A percentile compares a stretch with the other conserved stretches of the same genome.
phyloP scores from a whole-genome alignment of 2,797 vertebrate species.

The Parambassis ranga region DNA sequence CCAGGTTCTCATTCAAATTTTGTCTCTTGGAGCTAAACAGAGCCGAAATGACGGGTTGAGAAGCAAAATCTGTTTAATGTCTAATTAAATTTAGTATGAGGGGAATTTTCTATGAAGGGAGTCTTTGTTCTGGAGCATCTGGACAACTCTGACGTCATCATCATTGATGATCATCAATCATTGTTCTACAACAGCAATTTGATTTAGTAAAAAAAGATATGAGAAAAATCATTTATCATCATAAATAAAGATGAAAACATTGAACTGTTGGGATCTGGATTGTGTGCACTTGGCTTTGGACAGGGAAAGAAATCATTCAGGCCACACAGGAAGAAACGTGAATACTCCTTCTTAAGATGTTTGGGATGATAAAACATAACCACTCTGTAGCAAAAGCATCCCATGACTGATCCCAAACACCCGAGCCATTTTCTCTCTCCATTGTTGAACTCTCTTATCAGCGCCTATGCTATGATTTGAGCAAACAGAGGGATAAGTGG shows the following conservation, averaged over 20 bases:
- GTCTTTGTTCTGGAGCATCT: slow-evolving; percentile 58
- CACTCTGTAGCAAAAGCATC: slow-evolving; percentile 2
- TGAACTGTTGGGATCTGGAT: slow-evolving; percentile 17
- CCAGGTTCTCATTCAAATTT: neutral
- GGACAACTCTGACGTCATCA: slow-evolving; percentile 54
- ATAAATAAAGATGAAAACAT: slow-evolving; percentile 34
- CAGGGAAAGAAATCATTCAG: neutral
- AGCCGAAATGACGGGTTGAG: slow-evolving; percentile 19
- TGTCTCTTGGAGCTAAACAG: neutral
- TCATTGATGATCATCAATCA: slow-evolving; percentile 31
- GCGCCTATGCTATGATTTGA: slow-evolving; percentile 26
- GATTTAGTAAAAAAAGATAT: slow-evolving; percentile 14
- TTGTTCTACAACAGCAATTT: slow-evolving; percentile 47
- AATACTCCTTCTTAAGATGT: slow-evolving; percentile 26
- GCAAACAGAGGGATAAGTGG: slow-evolving; percentile 41
- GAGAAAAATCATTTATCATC: slow-evolving; percentile 37
- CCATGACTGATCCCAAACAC: slow-evolving; percentile 35
- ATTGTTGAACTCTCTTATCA: slow-evolving; percentile 45
- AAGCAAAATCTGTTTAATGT: slow-evolving; percentile 40
- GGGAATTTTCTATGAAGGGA: slow-evolving; percentile 50
- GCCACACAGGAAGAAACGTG: slow-evolving; percentile 47
- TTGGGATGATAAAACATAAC: slow-evolving; percentile 28
- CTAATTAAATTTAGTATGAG: slow-evolving; percentile 45
- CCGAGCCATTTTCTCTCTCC: neutral
- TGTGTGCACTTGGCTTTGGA: neutral